phyloP scores from a whole-genome alignment of 2,888 invertebrate species.

The Aleiodes testaceus region DNA sequence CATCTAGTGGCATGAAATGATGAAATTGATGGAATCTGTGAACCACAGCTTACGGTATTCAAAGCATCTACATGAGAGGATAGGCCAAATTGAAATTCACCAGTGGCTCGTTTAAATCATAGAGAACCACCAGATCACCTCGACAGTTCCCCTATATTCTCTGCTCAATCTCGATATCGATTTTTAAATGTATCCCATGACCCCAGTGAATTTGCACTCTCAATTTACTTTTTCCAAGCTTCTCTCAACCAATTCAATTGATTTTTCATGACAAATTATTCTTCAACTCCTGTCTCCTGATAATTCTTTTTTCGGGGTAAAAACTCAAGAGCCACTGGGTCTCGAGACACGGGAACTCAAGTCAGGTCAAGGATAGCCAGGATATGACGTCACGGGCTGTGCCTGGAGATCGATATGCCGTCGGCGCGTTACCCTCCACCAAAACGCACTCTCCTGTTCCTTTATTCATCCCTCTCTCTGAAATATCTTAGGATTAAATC shows the following conservation, averaged over 20 bases:
- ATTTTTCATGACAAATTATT: not conserved
- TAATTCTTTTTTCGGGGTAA: constrained; percentile 1
- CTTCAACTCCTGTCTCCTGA: not conserved
- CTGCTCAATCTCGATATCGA: constrained; percentile 5
- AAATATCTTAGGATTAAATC: constrained; percentile 23
- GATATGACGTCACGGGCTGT: constrained; percentile 69
- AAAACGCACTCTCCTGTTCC: constrained; percentile 47
- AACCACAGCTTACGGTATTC: constrained; percentile 2
- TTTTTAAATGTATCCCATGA: constrained; percentile 11
- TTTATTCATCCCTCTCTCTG: not conserved
- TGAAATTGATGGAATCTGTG: constrained; percentile 19
- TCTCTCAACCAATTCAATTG: not conserved
- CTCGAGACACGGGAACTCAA: constrained; percentile 54
- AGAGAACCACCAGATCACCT: constrained; percentile 17
- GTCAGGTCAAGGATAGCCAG: constrained; percentile 72
- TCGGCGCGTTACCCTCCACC: constrained; percentile 36
- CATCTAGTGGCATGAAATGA: constrained; percentile 10
- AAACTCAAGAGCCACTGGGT: constrained; percentile 7
- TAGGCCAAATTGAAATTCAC: constrained; percentile 36
- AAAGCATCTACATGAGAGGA: constrained; percentile 15
- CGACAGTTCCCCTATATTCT: not conserved
- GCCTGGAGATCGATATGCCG: constrained; percentile 68
- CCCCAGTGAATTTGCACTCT: not conserved
- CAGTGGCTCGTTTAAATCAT: constrained; percentile 35
- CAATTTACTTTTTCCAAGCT: not conserved